Evolutionary conservation across 1,140 invertebrate genomes (phyloP).

Genomic region (Aphelenchoides avenae): DNA sequence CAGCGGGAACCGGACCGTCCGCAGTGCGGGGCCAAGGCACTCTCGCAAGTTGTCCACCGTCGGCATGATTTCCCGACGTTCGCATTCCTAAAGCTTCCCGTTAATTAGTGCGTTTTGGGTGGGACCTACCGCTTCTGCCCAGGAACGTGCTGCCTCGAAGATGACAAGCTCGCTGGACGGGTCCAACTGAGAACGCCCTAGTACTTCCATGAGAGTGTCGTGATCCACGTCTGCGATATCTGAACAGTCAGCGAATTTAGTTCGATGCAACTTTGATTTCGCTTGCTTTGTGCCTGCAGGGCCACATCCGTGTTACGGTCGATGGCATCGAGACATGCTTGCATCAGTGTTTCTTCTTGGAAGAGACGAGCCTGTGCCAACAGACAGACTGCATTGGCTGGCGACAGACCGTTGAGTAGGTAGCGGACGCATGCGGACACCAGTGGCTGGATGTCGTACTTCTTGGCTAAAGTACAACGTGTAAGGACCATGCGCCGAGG

Average conservation of each 20-base stretch:
- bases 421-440: conserved; percentile 23
- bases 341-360: conserved; percentile 17
- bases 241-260: no score
- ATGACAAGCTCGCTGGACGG: conserved; percentile 18
- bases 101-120: not conserved
- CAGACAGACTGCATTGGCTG: conserved; percentile 21
- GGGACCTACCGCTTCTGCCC: conserved; percentile 15
- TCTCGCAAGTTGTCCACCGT: conserved; percentile 10
- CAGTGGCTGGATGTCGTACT: conserved; percentile 18
- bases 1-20: conserved; percentile 22
- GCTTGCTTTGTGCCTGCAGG: conserved; percentile 1
- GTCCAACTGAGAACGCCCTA: conserved; percentile 19
- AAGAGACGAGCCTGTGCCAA: conserved; percentile 25
- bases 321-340: conserved; percentile 21
- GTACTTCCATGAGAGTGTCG: conserved; percentile 20
- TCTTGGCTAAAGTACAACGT: conserved; percentile 32
- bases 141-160: conserved; percentile 16
- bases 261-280: not conserved
- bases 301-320: conserved; percentile 20
- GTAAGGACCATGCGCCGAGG: no score
- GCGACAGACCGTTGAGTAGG: conserved; percentile 9
- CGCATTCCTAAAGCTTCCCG: conserved; percentile 22
- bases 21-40: conserved; percentile 12
- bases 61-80: conserved; percentile 7
- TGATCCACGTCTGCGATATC: conserved; percentile 17